Conservation (phyloP, 2,888 invertebrate genomes). For the Operophtera brumata region DNA sequence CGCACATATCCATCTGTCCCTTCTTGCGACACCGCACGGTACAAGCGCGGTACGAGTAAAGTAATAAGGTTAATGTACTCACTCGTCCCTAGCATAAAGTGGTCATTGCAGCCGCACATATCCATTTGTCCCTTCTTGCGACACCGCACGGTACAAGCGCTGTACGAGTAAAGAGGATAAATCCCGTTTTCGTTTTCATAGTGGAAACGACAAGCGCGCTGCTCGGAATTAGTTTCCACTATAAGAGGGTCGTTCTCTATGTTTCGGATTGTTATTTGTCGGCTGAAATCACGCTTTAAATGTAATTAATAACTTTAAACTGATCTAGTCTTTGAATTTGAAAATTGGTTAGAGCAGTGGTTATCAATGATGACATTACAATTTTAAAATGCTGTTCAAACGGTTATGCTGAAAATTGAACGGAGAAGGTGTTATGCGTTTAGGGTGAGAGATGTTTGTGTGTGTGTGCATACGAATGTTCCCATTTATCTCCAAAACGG, state of each 20-base stretch:
- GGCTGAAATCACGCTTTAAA: constrained; percentile 60
- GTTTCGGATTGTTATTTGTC: constrained; percentile 78
- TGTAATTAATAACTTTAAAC: background rate
- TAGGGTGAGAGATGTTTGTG: too few relatives aligned
- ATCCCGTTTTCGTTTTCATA: constrained; percentile 83
- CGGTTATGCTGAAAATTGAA: too few relatives aligned
- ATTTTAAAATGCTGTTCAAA: too few relatives aligned
- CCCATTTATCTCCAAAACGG: too few relatives aligned
- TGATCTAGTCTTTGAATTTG: too few relatives aligned
- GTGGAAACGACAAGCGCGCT: constrained; percentile 86
- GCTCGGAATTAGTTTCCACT: constrained; percentile 80
- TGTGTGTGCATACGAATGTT: too few relatives aligned
- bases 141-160: constrained; percentile 86
- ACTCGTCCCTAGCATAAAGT: constrained; percentile 84
- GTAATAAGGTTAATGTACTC: too few relatives aligned
- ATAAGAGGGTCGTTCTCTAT: constrained; percentile 86
- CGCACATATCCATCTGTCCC: constrained; percentile 81
- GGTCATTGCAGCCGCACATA: constrained; percentile 84
- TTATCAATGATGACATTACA: too few relatives aligned
- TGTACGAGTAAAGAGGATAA: constrained; percentile 85
- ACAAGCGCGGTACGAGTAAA: constrained; percentile 88
- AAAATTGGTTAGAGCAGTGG: too few relatives aligned
- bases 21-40: constrained; percentile 85
- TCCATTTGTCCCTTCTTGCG: constrained; percentile 82
- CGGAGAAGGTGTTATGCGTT: too few relatives aligned